phyloP scores from a whole-genome alignment of 2,888 invertebrate species.

The Drosophila affinis region DNA sequence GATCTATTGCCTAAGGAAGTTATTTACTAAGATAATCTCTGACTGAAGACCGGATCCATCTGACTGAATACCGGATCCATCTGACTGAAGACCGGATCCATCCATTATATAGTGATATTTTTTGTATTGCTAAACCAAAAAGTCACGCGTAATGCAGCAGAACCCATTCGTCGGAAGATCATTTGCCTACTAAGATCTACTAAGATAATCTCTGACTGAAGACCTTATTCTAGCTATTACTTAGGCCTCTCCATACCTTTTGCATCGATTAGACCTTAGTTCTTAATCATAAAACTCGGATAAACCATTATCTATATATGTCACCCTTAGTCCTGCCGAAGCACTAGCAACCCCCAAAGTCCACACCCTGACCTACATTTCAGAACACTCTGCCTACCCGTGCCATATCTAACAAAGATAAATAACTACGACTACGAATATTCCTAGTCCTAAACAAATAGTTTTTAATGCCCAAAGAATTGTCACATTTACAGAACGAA shows the following conservation, averaged over 20 bases:
- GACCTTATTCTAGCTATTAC: not conserved
- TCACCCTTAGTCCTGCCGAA: too few species aligned
- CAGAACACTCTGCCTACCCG: not conserved
- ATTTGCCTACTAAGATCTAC: not conserved
- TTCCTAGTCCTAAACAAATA: conserved; percentile 19
- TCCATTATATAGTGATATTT: not conserved
- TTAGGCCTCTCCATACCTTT: not conserved
- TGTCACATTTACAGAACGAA: conserved; percentile 17
- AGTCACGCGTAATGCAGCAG: not conserved
- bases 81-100: too few species aligned
- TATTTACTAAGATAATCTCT: too few species aligned
- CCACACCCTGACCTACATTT: not conserved
- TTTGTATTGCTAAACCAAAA: not conserved
- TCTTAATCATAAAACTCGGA: too few species aligned
- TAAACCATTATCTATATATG: not conserved
- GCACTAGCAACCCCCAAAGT: not conserved
- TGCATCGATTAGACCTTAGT: not conserved
- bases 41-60: too few species aligned
- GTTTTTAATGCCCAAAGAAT: conserved; percentile 12
- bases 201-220: not conserved
- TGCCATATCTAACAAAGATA: conserved; percentile 28
- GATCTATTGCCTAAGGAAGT: not conserved
- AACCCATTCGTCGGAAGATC: not conserved
- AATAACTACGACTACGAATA: conserved; percentile 3
- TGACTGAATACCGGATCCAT: too few species aligned